Base-by-base conservation (phyloP, 2,113 vertebrate genomes). In the Ranitomeya variabilis region DNA sequence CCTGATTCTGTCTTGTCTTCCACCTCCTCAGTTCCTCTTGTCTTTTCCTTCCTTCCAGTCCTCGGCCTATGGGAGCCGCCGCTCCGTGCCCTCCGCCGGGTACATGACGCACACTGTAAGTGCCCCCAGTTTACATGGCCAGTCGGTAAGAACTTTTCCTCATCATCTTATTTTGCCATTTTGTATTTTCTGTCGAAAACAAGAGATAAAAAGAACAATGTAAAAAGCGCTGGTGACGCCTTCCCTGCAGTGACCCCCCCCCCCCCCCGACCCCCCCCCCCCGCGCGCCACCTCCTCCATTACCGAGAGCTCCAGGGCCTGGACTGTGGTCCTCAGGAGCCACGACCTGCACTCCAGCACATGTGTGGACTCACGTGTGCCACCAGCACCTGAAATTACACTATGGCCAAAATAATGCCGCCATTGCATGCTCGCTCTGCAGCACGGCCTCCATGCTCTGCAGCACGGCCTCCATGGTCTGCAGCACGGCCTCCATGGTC, bases 101-200 rank as follows among this genome's bases (percentile, higher is more conserved):
- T 99, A 99, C 93, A 99, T 99, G 97, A 99, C 98, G 0, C 98
- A 99, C 91, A 99, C 98, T 0, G 98, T 99, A 94, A 99, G 98
- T 3, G 98, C 98, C 18, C 98, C 98, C 87, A 99, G 98, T 93
- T 91, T 99, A 90, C 98, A 99, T 3, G 98, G 98, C 54, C 99
- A 99, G 95, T 99, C 98, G 96, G 98, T 99, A 96, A 91, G 96
- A 89, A 21, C 80, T 91, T 84, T 89, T 87, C 23, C 15, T 60
- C 67, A 60, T 84, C 88, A 5, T 1, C 78, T 87, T 90, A 51
- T 87, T 85, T 92, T 86, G 57, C 59, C 73, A 80, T 90, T 87
- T 6, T 85, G 86, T 89, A 69, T 10, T 83, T 51, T 92, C 87
- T 69, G 8, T 6, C 54, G 6, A n/a, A 80, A 80, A 52, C 8